Conservation (phyloP, 2,113 vertebrate species). For the Macaca fascicularis region T2T-MFA8v1.1 NC_088380.1:118479501-118480000, state of each 20-base stretch:
- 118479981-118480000: not conserved
- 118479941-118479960: not conserved
- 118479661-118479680: not conserved
- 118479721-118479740: slow-evolving; percentile 30
- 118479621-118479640: not conserved
- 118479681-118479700: not conserved
- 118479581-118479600: slow-evolving; percentile 22
- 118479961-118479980: slow-evolving; percentile 1
- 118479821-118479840: not conserved
- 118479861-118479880: not conserved
- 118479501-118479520: slow-evolving; percentile 44
- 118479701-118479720: not conserved
- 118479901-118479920: not conserved
- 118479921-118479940: not conserved
- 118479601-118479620: not conserved
- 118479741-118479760: not conserved
- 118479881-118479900: not conserved
- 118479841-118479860: not conserved
- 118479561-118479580: slow-evolving; percentile 29
- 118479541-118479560: slow-evolving; percentile 32
- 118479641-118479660: slow-evolving; percentile 40
- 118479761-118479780: not conserved
- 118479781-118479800: not conserved
- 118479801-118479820: not conserved
- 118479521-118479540: not conserved